phyloP scores from a whole-genome alignment of 1,140 invertebrate species.

The Cotesia typhae region DNA sequence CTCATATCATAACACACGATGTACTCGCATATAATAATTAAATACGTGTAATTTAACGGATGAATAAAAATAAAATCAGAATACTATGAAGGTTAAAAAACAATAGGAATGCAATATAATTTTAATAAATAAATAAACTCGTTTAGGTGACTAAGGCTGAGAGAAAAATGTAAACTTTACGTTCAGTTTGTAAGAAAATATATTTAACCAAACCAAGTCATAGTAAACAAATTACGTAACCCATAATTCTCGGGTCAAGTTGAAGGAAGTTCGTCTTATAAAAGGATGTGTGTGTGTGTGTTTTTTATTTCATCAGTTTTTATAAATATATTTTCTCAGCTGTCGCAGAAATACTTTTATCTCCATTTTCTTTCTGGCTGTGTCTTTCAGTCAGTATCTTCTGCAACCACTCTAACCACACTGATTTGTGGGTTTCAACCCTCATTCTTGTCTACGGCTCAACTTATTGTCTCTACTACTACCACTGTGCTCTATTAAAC shows the following conservation, averaged over 20 bases:
- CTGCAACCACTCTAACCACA: neutral
- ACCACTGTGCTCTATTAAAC: too few relatives aligned
- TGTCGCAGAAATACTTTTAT: neutral
- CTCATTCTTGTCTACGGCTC: neutral
- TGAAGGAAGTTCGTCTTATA: neutral
- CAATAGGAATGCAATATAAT: conserved; percentile 8
- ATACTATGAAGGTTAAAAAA: too few relatives aligned
- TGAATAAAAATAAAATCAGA: too few relatives aligned
- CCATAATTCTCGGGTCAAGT: conserved; percentile 26
- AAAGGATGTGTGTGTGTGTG: too few relatives aligned
- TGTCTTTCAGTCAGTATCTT: neutral
- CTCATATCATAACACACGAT: too few relatives aligned
- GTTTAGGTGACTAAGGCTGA: too few relatives aligned
- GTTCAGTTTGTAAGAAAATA: too few relatives aligned
- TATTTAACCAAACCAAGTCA: neutral
- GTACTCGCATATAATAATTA: too few relatives aligned
- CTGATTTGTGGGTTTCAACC: conserved; percentile 25
- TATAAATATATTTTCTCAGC: neutral
- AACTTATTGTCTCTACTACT: conserved; percentile 11
- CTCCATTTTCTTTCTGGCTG: neutral
- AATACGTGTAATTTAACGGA: too few relatives aligned
- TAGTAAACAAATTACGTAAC: conserved; percentile 33
- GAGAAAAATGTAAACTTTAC: too few relatives aligned
- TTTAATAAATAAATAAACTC: too few relatives aligned
- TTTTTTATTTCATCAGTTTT: too few relatives aligned